Evolutionary conservation across 2,797 vertebrate species (phyloP).

Genomic region (Chlorospingus flavigularis): DNA sequence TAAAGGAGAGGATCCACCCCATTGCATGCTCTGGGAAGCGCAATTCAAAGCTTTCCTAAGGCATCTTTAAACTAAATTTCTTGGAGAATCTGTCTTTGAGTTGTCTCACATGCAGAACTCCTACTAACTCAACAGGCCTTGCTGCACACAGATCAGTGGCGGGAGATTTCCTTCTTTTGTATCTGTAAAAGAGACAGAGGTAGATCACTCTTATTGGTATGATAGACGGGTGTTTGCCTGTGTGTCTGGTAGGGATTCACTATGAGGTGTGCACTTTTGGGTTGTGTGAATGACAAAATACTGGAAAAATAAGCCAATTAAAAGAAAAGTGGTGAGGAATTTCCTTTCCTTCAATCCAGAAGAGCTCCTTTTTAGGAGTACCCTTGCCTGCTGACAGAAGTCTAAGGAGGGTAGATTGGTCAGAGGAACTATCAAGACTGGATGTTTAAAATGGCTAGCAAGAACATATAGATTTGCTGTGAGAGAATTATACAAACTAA

Average conservation of each 20-base stretch:
- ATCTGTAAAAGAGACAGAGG: neutral
- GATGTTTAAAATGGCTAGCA: neutral
- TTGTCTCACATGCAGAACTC: neutral
- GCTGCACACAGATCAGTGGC: neutral
- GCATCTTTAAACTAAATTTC: constrained; percentile 21
- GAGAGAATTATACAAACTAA: neutral
- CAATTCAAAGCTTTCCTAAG: constrained; percentile 46
- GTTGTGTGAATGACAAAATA: neutral
- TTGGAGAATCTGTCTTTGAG: neutral
- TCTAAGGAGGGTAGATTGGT: neutral
- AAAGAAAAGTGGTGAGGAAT: neutral
- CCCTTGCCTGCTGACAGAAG: neutral
- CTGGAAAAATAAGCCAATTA: neutral
- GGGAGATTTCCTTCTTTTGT: neutral
- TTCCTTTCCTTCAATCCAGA: neutral
- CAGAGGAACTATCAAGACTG: neutral
- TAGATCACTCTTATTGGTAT: neutral
- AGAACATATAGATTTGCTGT: neutral
- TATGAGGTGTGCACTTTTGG: neutral
- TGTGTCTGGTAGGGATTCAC: neutral
- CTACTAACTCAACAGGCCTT: neutral
- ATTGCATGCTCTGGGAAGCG: neutral
- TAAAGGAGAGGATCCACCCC: neutral
- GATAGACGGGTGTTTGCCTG: neutral
- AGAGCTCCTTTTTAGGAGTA: neutral